These are phyloP conservation scores for Brevipalpus yothersi DNA, from an alignment of 1,140 invertebrate species.

Conservation along the genomic window DNA sequence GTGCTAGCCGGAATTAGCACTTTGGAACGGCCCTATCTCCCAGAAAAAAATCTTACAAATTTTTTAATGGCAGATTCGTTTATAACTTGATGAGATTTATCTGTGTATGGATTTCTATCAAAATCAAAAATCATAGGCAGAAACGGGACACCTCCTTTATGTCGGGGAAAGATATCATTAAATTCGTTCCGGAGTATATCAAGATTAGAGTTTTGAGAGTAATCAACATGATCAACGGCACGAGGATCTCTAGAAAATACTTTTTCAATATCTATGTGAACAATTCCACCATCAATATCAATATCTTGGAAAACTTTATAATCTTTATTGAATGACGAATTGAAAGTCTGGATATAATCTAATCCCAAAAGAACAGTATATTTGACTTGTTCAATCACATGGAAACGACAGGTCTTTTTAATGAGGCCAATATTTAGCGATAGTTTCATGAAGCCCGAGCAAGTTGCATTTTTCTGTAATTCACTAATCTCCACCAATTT, in stretches of 20 bases:
- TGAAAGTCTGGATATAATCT: neutral
- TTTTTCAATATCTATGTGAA: neutral
- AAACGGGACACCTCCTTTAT: too few relatives aligned
- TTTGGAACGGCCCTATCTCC: too few relatives aligned
- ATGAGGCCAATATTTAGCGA: neutral
- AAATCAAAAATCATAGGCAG: too few relatives aligned
- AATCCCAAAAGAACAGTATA: neutral
- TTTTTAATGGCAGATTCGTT: too few relatives aligned
- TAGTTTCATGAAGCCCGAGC: neutral
- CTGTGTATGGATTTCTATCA: too few relatives aligned
- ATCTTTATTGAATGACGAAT: neutral
- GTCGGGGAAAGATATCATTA: neutral
- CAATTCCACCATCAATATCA: neutral
- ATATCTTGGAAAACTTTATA: neutral
- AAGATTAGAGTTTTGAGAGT: neutral
- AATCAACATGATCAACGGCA: too few relatives aligned
- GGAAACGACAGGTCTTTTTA: neutral
- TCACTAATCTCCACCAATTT: too few relatives aligned
- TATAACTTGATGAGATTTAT: too few relatives aligned
- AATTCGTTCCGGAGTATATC: neutral
- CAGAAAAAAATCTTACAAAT: too few relatives aligned
- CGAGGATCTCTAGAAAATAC: neutral
- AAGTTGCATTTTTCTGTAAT: neutral
- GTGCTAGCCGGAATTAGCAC: too few relatives aligned
- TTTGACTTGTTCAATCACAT: neutral